Percentiles rank a stretch among this genome's conserved stretches.
Evolutionary conservation across 2,797 vertebrate species (phyloP).

Genomic region (Sebastes cheni): DNA sequence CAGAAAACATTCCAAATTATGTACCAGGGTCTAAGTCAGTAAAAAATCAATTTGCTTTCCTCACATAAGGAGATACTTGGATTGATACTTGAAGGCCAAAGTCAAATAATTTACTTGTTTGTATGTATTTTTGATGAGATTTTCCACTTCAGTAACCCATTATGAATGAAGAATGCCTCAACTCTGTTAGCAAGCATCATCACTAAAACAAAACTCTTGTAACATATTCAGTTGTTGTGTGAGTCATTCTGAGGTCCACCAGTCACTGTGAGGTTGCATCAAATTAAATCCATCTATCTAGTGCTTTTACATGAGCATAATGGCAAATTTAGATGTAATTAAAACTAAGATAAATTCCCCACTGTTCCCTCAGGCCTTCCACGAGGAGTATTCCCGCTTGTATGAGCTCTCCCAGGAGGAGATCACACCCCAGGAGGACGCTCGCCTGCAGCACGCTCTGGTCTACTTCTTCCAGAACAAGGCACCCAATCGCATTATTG

Average conservation of each 20-base stretch:
- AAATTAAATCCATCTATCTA: neutral
- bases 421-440: slow-evolving; percentile 87
- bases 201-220: neutral
- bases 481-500: slow-evolving; percentile 90
- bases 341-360: neutral
- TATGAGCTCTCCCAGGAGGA: slow-evolving; percentile 89
- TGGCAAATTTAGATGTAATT: neutral
- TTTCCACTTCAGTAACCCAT: neutral
- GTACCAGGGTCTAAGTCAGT: neutral
- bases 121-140: neutral
- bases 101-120: neutral
- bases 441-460: slow-evolving; percentile 91
- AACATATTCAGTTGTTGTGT: neutral
- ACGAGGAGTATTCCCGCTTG: slow-evolving; percentile 92
- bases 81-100: neutral
- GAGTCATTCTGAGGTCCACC: neutral
- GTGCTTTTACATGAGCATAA: neutral
- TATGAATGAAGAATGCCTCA: too few species aligned
- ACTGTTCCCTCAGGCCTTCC: slow-evolving; percentile 86
- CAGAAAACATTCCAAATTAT: neutral
- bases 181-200: neutral
- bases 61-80: neutral
- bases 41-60: neutral
- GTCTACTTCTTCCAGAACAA: slow-evolving; percentile 95
- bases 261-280: neutral